Conservation (phyloP, 2,888 invertebrate species). For the Lymantria dispar region DNA sequence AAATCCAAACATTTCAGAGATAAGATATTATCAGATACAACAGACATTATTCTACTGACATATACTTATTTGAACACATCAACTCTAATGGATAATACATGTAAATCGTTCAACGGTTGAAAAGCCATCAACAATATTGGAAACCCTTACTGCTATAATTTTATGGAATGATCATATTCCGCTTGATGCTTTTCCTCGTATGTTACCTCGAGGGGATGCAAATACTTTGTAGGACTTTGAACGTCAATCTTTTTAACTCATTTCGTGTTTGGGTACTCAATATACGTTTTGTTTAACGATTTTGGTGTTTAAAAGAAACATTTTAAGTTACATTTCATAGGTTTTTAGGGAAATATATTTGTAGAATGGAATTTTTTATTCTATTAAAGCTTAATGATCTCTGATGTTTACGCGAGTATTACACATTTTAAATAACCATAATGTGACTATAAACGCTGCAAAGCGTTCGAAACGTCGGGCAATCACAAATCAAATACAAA, state of each 20-base stretch:
- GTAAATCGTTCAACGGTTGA: conserved; percentile 36
- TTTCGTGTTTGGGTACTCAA: not conserved
- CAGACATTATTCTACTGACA: not conserved
- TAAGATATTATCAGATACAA: not conserved
- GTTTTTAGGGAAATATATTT: no score
- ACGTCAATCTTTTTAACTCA: not conserved
- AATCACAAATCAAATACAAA: no score
- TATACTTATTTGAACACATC: not conserved
- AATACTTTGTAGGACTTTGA: conserved; percentile 20
- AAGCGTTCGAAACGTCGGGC: no score
- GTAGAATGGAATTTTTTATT: no score
- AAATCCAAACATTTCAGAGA: not conserved
- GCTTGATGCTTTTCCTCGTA: conserved; percentile 14
- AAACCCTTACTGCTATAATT: conserved; percentile 14
- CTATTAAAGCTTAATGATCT: no score
- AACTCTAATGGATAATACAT: conserved; percentile 42
- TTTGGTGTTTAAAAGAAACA: no score
- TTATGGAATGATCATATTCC: conserved; percentile 15
- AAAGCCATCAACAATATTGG: conserved; percentile 9
- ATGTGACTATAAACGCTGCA: no score
- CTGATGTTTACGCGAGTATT: no score
- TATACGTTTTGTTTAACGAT: no score
- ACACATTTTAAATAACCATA: no score
- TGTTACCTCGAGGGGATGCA: conserved; percentile 15
- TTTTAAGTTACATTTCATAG: no score